Percentiles rank a stretch among this genome's conserved stretches.
These are phyloP conservation scores for Rhagium mordax DNA, from an alignment of 2,888 invertebrate genomes.

Conservation along the genomic window DNA sequence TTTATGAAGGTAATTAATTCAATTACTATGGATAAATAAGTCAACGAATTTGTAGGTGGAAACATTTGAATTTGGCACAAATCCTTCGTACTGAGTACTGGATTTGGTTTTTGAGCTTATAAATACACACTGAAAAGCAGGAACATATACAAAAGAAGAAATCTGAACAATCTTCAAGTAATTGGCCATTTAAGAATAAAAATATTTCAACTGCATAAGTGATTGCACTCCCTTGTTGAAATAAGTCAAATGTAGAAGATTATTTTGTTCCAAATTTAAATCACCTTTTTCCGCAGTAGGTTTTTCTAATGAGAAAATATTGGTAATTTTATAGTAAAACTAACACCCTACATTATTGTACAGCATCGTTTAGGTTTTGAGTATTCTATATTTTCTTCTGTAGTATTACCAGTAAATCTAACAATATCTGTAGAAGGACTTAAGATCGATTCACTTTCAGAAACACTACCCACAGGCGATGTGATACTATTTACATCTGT, in stretches of 20 bases:
- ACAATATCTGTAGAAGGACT: slow-evolving; percentile 71
- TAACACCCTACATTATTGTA: slow-evolving; percentile 77
- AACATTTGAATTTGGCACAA: not conserved
- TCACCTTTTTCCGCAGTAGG: not conserved
- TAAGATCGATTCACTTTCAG: slow-evolving; percentile 71
- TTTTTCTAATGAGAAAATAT: not conserved
- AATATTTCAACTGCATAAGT: not conserved
- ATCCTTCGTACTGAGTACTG: not conserved
- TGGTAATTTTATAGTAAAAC: not conserved
- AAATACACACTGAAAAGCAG: too few species aligned
- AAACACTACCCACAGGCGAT: slow-evolving; percentile 67
- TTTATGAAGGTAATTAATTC: not conserved
- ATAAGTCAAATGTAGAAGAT: too few species aligned
- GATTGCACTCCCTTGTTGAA: too few species aligned
- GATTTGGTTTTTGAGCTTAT: not conserved
- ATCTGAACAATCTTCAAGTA: not conserved
- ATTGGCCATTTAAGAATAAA: not conserved
- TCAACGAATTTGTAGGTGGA: not conserved
- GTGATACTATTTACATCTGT: slow-evolving; percentile 68
- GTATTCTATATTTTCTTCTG: slow-evolving; percentile 85
- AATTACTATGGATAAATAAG: not conserved
- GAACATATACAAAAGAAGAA: not conserved
- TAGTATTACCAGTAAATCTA: slow-evolving; percentile 80
- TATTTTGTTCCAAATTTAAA: too few species aligned
- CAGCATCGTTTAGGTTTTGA: slow-evolving; percentile 82